These are phyloP conservation scores for Hystrix brachyura DNA, from an alignment of 2,113 vertebrate species.

Conservation along the genomic window DNA sequence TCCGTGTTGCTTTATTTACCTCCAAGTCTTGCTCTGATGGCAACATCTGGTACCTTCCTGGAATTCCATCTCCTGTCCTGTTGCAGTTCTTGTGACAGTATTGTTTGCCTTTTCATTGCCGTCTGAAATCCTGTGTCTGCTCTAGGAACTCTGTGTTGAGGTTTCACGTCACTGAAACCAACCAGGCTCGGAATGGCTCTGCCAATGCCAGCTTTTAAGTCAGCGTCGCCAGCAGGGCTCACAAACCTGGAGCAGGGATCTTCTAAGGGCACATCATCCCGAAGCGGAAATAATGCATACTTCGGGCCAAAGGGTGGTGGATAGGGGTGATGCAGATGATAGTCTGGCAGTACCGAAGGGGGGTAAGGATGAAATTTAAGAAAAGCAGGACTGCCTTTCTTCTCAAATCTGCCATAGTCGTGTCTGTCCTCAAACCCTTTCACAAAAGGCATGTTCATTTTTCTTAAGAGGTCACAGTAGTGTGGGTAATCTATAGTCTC, in stretches of 20 bases:
- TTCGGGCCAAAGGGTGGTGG: background rate
- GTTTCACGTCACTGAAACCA: slow-evolving; percentile 71
- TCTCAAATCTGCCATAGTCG: slow-evolving; percentile 77
- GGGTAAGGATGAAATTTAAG: slow-evolving; percentile 80
- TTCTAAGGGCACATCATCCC: slow-evolving; percentile 81
- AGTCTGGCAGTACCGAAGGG: background rate
- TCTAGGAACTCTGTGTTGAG: slow-evolving; percentile 54
- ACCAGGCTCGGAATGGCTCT: slow-evolving; percentile 80
- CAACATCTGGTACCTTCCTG: slow-evolving; percentile 81
- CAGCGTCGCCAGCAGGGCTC: slow-evolving; percentile 85
- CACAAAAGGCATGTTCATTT: slow-evolving; percentile 76
- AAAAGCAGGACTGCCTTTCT: slow-evolving; percentile 79
- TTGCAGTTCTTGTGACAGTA: slow-evolving; percentile 71
- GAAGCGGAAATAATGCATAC: slow-evolving; percentile 83
- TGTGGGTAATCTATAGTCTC: slow-evolving; percentile 50
- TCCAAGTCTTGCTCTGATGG: slow-evolving; percentile 82
- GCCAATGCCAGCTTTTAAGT: slow-evolving; percentile 77
- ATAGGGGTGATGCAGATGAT: slow-evolving; percentile 76
- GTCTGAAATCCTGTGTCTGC: slow-evolving; percentile 73
- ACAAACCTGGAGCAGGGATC: slow-evolving; percentile 86
- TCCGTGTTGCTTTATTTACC: slow-evolving; percentile 79
- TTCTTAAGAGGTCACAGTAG: slow-evolving; percentile 60
- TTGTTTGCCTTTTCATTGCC: slow-evolving; percentile 44
- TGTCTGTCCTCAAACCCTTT: slow-evolving; percentile 76
- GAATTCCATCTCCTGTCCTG: slow-evolving; percentile 86